Evolutionary conservation across 2,113 vertebrate species (phyloP).

Genomic region (Ginglymostoma cirratum): DNA sequence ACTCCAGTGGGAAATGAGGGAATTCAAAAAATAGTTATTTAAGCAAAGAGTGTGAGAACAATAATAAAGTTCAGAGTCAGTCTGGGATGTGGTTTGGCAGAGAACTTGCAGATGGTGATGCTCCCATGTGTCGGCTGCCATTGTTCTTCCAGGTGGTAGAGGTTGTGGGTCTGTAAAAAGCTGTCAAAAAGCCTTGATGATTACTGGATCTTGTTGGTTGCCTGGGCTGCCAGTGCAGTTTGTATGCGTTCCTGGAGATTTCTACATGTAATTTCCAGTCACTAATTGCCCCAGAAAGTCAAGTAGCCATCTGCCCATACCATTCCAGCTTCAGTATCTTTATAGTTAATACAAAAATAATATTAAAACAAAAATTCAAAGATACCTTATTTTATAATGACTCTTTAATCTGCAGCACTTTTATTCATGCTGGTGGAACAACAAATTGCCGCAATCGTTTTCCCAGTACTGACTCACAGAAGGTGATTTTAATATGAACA

Average conservation of each 20-base stretch:
- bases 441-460: neutral
- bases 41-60: neutral
- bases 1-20: neutral
- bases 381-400: neutral
- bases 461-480: neutral
- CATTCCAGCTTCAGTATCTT: neutral
- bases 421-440: neutral
- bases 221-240: neutral
- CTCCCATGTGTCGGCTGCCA: too few relatives aligned
- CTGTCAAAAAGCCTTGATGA: too few relatives aligned
- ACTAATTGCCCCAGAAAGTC: neutral
- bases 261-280: neutral
- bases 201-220: too few relatives aligned
- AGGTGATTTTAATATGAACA: too few relatives aligned
- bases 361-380: neutral
- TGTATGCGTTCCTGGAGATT: neutral
- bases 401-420: neutral
- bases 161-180: too few relatives aligned
- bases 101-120: too few relatives aligned
- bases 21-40: neutral
- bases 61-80: too few relatives aligned
- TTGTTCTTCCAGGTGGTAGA: too few relatives aligned
- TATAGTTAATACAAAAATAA: neutral
- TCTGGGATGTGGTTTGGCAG: too few relatives aligned
- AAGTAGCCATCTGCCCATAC: neutral